phyloP scores from a whole-genome alignment of 1,140 invertebrate species.

The Oreohelix idahoensis region DNA sequence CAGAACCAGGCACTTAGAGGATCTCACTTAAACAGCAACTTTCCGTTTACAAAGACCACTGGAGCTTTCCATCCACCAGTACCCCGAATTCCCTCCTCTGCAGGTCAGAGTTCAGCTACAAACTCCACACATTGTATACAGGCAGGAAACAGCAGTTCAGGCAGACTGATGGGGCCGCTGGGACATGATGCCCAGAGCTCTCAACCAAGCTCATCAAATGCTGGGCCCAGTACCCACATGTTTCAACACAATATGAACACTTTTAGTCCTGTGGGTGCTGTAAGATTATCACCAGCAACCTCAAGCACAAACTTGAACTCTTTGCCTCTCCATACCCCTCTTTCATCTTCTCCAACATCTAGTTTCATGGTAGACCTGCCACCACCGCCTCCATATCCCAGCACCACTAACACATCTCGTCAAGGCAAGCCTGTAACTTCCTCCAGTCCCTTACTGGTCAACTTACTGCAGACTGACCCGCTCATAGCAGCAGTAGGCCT shows the following conservation, averaged over 20 bases:
- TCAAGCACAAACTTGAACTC: neutral
- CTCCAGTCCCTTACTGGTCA: conserved; percentile 90
- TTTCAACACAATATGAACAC: conserved; percentile 46
- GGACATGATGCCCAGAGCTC: neutral
- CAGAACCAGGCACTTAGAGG: conserved; percentile 8
- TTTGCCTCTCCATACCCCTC: conserved; percentile 1
- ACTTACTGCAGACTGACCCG: conserved; percentile 88
- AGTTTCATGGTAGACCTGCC: conserved; percentile 52
- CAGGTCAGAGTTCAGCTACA: conserved; percentile 27
- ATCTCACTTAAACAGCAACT: conserved; percentile 22
- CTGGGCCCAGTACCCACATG: neutral
- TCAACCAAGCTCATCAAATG: neutral
- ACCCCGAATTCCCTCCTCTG: conserved; percentile 28
- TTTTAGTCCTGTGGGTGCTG: conserved; percentile 13
- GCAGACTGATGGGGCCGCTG: neutral
- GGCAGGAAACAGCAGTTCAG: conserved; percentile 54
- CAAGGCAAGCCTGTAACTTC: conserved; percentile 65
- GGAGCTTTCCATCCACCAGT: conserved; percentile 36
- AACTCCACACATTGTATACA: conserved; percentile 6
- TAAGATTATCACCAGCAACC: conserved; percentile 30
- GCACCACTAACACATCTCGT: conserved; percentile 57
- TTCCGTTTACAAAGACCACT: conserved; percentile 28
- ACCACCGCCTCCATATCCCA: conserved; percentile 64
- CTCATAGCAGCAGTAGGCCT: conserved; percentile 46
- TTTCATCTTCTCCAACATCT: conserved; percentile 52